phyloP scores from a whole-genome alignment of 2,113 vertebrate genomes.

The Bolborhynchus lineola region DNA sequence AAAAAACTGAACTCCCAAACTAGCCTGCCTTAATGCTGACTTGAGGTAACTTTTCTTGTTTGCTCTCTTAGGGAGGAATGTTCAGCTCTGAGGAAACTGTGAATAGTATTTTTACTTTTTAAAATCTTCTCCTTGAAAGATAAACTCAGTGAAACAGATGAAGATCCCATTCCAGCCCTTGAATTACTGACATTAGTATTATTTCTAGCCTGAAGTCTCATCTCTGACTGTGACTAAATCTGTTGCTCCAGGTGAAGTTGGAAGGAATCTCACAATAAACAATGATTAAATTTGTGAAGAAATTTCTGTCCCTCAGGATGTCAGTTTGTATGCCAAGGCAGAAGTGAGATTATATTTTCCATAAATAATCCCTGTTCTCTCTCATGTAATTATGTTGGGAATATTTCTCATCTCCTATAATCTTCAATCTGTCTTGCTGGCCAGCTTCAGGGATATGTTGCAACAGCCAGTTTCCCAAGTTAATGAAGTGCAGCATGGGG shows the following conservation, averaged over 20 bases:
- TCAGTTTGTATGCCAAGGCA: neutral
- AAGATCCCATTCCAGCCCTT: neutral
- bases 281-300: neutral
- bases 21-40: neutral
- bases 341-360: neutral
- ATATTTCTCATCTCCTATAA: neutral
- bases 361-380: neutral
- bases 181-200: neutral
- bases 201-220: neutral
- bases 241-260: neutral
- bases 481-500: neutral
- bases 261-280: neutral
- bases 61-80: constrained; percentile 14
- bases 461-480: neutral
- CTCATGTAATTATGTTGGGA: neutral
- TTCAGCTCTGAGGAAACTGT: constrained; percentile 54
- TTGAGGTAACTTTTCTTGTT: neutral
- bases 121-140: neutral
- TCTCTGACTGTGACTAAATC: neutral
- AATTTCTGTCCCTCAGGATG: neutral
- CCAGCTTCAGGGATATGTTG: neutral
- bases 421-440: neutral
- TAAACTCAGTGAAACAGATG: neutral
- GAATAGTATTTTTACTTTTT: neutral
- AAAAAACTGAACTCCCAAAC: fast-evolving